Percentiles rank a stretch among this genome's conserved stretches.
Evolutionary conservation across 2,888 invertebrate genomes (phyloP).

Genomic region (Cartodere bifasciata): DNA sequence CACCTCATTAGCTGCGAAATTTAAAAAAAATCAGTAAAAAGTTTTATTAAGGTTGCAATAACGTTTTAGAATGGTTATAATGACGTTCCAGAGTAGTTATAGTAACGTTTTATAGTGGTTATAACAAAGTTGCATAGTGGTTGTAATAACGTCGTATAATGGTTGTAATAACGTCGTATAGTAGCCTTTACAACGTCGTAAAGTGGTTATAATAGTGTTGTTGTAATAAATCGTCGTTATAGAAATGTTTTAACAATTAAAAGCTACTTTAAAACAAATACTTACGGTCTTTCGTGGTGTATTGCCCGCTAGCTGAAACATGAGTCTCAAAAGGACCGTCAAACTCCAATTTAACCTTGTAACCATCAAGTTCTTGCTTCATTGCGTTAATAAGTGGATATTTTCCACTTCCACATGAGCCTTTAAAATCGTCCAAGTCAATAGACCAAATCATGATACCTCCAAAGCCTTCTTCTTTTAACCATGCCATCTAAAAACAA

Average conservation of each 20-base stretch:
- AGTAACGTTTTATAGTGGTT: too few species aligned
- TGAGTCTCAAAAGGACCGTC: conserved; percentile 82
- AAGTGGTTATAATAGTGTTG: too few species aligned
- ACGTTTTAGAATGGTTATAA: too few species aligned
- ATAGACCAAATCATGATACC: conserved; percentile 97
- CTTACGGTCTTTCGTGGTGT: conserved; percentile 85
- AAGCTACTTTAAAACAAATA: too few species aligned
- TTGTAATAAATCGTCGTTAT: too few species aligned
- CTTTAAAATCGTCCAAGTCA: conserved; percentile 91
- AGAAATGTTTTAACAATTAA: too few species aligned
- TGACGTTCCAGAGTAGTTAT: too few species aligned
- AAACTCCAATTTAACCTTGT: conserved; percentile 69
- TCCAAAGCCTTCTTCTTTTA: conserved; percentile 86
- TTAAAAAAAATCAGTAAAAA: not conserved
- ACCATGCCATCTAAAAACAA: conserved; percentile 71
- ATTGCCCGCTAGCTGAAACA: too few species aligned
- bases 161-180: too few species aligned
- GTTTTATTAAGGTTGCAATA: not conserved
- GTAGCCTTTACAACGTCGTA: too few species aligned
- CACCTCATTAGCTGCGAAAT: conserved; percentile 63
- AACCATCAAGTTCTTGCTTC: conserved; percentile 71
- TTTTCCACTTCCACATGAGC: conserved; percentile 79
- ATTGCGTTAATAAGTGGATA: conserved; percentile 82
- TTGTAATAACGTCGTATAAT: too few species aligned
- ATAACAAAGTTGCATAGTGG: too few species aligned